A percentile compares a stretch with the other conserved stretches of the same genome.
Evolutionary conservation across 2,797 vertebrate species (phyloP).

Genomic region (Clangula hyemalis): DNA sequence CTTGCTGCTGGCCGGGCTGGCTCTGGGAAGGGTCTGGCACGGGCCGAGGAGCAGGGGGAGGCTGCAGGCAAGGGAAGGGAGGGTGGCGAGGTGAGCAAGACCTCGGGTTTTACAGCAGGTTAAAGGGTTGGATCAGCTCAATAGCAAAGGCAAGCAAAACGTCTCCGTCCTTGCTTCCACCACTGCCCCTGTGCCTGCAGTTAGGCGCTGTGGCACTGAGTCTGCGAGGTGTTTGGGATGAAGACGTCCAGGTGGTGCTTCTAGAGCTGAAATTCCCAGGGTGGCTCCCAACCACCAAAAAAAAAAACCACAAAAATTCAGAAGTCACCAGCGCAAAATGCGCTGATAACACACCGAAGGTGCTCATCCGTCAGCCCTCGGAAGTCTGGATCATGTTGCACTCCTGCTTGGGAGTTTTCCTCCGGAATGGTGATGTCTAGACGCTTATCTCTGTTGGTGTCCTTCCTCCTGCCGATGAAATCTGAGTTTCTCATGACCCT

Average conservation of each 20-base stretch:
- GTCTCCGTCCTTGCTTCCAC: fast-evolving
- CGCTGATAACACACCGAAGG: not conserved
- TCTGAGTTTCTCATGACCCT: not conserved
- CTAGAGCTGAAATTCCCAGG: not conserved
- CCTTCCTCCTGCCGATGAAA: not conserved
- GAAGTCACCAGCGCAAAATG: not conserved
- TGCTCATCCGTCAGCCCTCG: not conserved
- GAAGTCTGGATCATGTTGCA: not conserved
- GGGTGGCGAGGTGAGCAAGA: not conserved
- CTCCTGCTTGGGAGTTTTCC: not conserved
- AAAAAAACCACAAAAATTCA: not conserved
- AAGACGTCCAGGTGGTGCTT: not conserved
- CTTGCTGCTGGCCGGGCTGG: not conserved
- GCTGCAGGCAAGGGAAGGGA: not conserved
- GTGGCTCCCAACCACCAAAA: fast-evolving
- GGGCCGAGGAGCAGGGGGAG: not conserved
- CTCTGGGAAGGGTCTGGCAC: not conserved
- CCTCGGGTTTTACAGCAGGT: not conserved
- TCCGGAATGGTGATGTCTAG: not conserved
- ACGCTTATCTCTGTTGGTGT: not conserved
- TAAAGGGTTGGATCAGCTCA: not conserved
- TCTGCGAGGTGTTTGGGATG: not conserved
- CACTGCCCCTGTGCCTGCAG: fast-evolving
- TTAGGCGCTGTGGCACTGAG: not conserved
- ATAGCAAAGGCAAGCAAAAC: not conserved